Evolutionary conservation across 2,888 invertebrate species (phyloP), one percentile per base, ranked within the genome.

Genomic region (Cactoblastis cactorum): DNA sequence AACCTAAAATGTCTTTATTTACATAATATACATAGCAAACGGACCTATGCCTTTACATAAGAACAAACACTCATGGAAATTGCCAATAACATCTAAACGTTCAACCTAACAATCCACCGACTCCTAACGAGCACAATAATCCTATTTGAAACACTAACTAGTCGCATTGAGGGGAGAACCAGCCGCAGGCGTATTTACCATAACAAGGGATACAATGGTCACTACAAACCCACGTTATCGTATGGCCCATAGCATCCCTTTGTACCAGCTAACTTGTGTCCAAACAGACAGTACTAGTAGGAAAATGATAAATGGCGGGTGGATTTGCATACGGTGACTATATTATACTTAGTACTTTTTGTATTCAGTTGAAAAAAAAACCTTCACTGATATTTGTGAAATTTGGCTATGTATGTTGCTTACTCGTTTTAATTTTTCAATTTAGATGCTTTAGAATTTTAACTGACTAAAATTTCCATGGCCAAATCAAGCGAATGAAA

Each of bases 141-240:
- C 62, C 65, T 61, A 71, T 71, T 69, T 64, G 69, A 58, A 69
- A 63, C 65, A 64, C 65, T 68, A 69, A 65, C 67, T 63, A 70
- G 67, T 61, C 59, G 56, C 56, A 62, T 62, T 50, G 55, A 56
- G 65, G 62, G 57, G 61, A 58, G 61, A 53, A 60, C 65, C 63
- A 15, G 22, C 62, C 59, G 70, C 77, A 70, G 77, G 73, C 73
- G 62, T 74, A 79, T 80, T 84, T 82, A 81, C 77, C 80, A 83
- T 86, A 85, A 84, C 85, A 84, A 85, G 83, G 71, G 67, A 57
- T 62, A 62, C 65, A 62, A 67, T 62, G 60, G 55, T 57, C 55
- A 59, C 51, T 55, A 46, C 39, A 41, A 51, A 50, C 52, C 50
- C 47, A 51, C 55, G 52, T 53, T 52, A 57, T 34, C 17, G 24